Evolutionary conservation across 2,888 invertebrate genomes (phyloP), one percentile per base, ranked within the genome.

Genomic region (Andrena chrysosceles): DNA sequence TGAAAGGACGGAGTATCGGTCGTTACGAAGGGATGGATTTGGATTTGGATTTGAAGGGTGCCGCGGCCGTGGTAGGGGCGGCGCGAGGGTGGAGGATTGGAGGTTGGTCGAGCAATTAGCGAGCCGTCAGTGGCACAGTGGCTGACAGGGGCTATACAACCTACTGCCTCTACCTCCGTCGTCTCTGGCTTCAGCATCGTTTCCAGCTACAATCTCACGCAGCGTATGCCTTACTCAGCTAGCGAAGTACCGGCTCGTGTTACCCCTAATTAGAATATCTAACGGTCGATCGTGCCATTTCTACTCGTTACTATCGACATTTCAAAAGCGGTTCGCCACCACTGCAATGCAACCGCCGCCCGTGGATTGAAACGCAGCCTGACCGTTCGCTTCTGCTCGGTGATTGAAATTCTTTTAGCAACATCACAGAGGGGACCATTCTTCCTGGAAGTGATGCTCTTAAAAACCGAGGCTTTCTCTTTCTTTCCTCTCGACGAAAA

Each of bases 51-150:
- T 92, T 92, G 92, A 92, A 92, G 92, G 92, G 92, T 90, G 87
- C 89, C 87, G 88, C 84, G 89, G 86, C 90, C 23, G 84, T 75
- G 75, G 73, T 60, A 66, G 74, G 81, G 64, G 77, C 77, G 49
- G 77, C 77, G 81, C 52, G 23, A 26, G 56, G 56, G 56, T 26
- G 23, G 86, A 85, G 90, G 83, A 87, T 83, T 67, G 89, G 87
- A 89, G 90, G 90, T 88, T 89, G 91, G 90, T 89, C 87, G 93
- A 93, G 93, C 94, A 94, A 94, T 94, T 94, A 94, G 94, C 94
- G 93, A 93, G 93, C 93, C 94, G 94, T 94, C 94, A 94, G 93
- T 91, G 93, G 92, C 93, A 93, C 92, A 93, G 93, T 91, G 91
- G 92, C 92, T 93, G 92, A 92, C 92, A 91, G 91, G 88, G 88